Evolutionary conservation across 2,113 vertebrate genomes (phyloP).

Genomic region (Holacanthus passer): DNA sequence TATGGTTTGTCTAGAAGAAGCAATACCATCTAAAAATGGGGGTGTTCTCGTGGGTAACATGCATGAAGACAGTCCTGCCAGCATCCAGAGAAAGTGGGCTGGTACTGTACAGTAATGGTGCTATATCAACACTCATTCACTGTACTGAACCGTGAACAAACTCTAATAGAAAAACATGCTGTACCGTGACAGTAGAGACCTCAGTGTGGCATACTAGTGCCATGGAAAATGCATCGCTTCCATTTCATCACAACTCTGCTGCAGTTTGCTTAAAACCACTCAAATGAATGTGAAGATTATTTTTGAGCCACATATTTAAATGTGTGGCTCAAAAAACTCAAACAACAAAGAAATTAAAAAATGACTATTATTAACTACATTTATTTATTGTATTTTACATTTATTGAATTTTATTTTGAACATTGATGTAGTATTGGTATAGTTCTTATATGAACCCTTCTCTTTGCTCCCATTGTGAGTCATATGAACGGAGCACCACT

Average conservation of each 20-base stretch:
- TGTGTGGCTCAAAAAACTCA: no score
- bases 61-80: constrained; percentile 24
- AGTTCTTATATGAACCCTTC: neutral
- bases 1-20: neutral
- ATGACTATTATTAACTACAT: neutral
- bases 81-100: constrained; percentile 13
- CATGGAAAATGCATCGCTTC: neutral
- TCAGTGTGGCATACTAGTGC: neutral
- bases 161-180: constrained; percentile 49
- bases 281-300: neutral
- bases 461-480: neutral
- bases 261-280: constrained; percentile 12
- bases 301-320: no score
- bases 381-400: neutral
- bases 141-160: constrained; percentile 42
- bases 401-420: neutral
- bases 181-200: constrained; percentile 18
- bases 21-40: neutral
- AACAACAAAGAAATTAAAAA: no score
- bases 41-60: neutral
- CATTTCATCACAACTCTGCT: constrained; percentile 2
- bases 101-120: neutral
- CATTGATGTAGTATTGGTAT: neutral
- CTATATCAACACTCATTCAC: constrained; percentile 20
- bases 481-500: neutral